Evolutionary conservation across 2,888 invertebrate species (phyloP).

Genomic region (Drosophila infuscata): DNA sequence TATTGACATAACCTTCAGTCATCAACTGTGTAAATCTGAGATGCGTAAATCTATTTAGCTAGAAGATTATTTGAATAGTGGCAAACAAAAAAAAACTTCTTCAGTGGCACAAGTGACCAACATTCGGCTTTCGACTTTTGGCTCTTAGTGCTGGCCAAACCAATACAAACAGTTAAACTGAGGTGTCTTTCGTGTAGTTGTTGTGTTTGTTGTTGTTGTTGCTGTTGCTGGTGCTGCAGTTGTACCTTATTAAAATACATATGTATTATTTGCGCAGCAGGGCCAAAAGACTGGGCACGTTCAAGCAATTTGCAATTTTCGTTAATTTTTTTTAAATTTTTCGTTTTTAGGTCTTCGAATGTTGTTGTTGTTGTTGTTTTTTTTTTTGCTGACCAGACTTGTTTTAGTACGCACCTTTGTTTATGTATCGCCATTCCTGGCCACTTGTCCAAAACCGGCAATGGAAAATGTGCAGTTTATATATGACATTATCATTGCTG

Average conservation of each 20-base stretch:
- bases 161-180: slow-evolving; percentile 39
- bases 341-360: neutral
- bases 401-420: slow-evolving; percentile 63
- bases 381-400: slow-evolving; percentile 46
- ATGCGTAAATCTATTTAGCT: slow-evolving; percentile 7
- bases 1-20: slow-evolving; percentile 43
- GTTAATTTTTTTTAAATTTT: slow-evolving; percentile 13
- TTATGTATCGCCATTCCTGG: slow-evolving; percentile 63
- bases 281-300: slow-evolving; percentile 33
- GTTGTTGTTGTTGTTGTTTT: slow-evolving; percentile 16
- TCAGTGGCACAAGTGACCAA: slow-evolving; percentile 55
- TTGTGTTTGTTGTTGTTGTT: slow-evolving; percentile 8
- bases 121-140: slow-evolving; percentile 1
- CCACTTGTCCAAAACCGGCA: slow-evolving; percentile 36
- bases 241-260: slow-evolving; percentile 19
- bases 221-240: slow-evolving; percentile 5
- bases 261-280: slow-evolving; percentile 46
- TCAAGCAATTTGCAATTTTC: slow-evolving; percentile 46
- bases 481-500: slow-evolving; percentile 69
- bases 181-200: slow-evolving; percentile 9
- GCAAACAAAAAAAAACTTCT: slow-evolving; percentile 40
- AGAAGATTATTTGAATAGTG: slow-evolving; percentile 47
- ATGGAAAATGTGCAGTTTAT: slow-evolving; percentile 69
- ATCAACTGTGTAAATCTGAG: slow-evolving; percentile 14
- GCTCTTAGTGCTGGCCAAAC: slow-evolving; percentile 24